phyloP scores from a whole-genome alignment of 1,140 invertebrate species.

The Palaemon carinicauda region DNA sequence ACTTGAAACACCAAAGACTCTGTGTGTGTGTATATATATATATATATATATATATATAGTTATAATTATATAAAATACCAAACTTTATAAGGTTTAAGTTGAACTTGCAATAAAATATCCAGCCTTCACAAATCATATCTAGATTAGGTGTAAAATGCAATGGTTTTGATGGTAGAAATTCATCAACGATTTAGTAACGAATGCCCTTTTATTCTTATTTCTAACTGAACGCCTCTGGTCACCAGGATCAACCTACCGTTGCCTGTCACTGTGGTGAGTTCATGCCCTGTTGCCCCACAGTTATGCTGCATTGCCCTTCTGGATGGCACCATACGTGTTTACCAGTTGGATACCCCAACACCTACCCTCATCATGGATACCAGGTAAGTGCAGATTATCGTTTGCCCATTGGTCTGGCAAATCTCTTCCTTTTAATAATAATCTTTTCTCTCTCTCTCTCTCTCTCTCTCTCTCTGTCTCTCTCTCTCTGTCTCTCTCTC shows the following conservation, averaged over 20 bases:
- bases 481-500: not conserved
- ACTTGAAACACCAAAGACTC: no score
- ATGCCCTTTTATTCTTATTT: not conserved
- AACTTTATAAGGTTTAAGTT: no score
- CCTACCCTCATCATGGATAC: slow-evolving; percentile 31
- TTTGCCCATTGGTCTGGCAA: not conserved
- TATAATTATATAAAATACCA: no score
- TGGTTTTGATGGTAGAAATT: no score
- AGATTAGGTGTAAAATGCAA: no score
- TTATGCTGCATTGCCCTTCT: slow-evolving; percentile 42
- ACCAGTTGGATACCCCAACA: slow-evolving; percentile 42
- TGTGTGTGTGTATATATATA: no score
- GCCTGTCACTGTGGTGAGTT: slow-evolving; percentile 41
- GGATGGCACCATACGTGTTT: slow-evolving; percentile 46
- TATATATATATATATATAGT: no score
- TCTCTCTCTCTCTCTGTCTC: not conserved
- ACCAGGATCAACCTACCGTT: slow-evolving; percentile 6
- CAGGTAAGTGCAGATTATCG: slow-evolving; percentile 10
- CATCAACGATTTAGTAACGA: no score
- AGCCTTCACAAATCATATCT: no score
- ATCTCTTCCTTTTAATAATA: not conserved
- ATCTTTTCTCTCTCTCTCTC: not conserved
- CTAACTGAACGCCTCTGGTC: not conserved
- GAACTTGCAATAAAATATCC: no score
- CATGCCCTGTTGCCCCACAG: slow-evolving; percentile 34